phyloP scores from a whole-genome alignment of 2,113 vertebrate species.

The Leuciscus idus region DNA sequence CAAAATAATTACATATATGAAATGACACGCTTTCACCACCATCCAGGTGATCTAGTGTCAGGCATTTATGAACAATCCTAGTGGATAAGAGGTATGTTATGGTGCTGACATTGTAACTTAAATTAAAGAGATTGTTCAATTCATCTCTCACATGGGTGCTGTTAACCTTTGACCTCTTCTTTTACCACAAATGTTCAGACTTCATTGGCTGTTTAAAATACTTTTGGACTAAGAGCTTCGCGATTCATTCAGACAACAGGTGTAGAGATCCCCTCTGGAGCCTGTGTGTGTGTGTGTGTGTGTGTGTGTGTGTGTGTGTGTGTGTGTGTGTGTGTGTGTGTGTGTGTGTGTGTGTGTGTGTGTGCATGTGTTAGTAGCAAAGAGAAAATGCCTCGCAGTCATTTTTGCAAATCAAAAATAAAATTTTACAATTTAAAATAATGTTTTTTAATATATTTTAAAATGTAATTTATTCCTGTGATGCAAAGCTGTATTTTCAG shows the following conservation, averaged over 20 bases:
- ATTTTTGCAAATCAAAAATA: too few species aligned
- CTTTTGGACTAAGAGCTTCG: constrained; percentile 14
- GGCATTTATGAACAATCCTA: neutral
- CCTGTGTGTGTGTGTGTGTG: neutral
- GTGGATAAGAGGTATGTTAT: neutral
- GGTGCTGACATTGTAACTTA: neutral
- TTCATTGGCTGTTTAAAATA: constrained; percentile 45
- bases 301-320: too few species aligned
- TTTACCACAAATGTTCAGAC: neutral
- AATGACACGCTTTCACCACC: neutral
- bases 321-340: too few species aligned
- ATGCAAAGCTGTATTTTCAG: neutral
- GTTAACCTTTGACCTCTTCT: constrained; percentile 47
- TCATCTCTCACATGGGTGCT: constrained; percentile 12
- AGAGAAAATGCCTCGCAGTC: neutral
- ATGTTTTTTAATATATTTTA: neutral
- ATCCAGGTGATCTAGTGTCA: neutral
- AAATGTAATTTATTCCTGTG: neutral
- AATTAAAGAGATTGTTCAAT: neutral
- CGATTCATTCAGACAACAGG: constrained; percentile 52
- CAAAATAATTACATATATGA: neutral
- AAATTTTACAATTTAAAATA: neutral
- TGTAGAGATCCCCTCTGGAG: constrained; percentile 48
- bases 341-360: too few species aligned
- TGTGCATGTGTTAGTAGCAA: too few species aligned